Base-by-base conservation (phyloP, 2,888 invertebrate species). In the Agriopis marginaria region DNA sequence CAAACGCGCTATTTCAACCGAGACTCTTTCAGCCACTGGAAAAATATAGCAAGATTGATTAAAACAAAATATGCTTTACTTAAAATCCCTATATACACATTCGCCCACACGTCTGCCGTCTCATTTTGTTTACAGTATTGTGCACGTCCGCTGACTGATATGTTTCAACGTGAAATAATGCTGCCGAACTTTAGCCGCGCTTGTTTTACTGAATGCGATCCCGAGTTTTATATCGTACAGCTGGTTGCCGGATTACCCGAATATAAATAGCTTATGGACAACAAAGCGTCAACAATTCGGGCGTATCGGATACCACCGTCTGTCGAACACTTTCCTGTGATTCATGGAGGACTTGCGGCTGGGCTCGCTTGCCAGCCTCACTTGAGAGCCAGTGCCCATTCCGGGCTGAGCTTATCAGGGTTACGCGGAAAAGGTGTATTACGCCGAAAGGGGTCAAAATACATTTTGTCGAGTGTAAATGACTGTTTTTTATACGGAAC, bases 261-360 rank as follows among this genome's bases (percentile, higher is more conserved):
- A 75, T 92, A 92, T 86, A 91, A 93, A 93, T 93, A 93, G 93
- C 84, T 67, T 78, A 86, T 87, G 87, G 83, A 91, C 86, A 90
- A 90, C 88, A 88, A 89, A 89, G 83, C 87, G 85, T 89, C 84
- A 87, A 86, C 83, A 85, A 82, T 80, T 77, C 76, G 74, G 66
- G 79, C 75, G 79, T 76, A 82, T 80, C 79, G 79, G 72, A 72
- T 79, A 78, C 78, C 72, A 66, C 50, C 70, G 66, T 76, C 79
- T 82, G 82, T 81, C 79, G 79, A 84, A 82, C 82, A 76, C 77
- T 82, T 75, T 77, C 74, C n/a, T 12, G 58, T 47, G 58, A 58
- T 58, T 58, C 58, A 45, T 58, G 32, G 6, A 4, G 58, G 58
- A 49, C 71, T 47, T 23, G 8, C 45, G 23, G 42, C 14, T 44